These are phyloP conservation scores for Baccha elongata DNA, from an alignment of 2,888 invertebrate species.

Conservation along the genomic window DNA sequence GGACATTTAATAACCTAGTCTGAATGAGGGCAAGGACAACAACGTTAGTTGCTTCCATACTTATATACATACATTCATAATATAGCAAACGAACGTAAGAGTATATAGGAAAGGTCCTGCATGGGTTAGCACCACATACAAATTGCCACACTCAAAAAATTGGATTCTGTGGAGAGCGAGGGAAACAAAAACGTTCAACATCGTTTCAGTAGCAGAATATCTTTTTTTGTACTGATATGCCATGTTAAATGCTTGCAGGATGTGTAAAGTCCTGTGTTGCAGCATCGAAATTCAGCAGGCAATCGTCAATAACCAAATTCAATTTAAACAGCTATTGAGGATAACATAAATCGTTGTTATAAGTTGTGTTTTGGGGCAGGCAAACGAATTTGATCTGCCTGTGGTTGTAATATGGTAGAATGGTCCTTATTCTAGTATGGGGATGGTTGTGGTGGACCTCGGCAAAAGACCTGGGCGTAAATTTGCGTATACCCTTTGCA, in stretches of 20 bases:
- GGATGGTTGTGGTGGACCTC: background rate
- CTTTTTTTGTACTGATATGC: slow-evolving; percentile 5
- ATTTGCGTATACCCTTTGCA: slow-evolving; percentile 25
- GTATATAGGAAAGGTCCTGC: background rate
- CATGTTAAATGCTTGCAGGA: background rate
- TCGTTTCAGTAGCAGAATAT: slow-evolving; percentile 20
- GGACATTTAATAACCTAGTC: slow-evolving; percentile 18
- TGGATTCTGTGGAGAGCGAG: slow-evolving; percentile 5
- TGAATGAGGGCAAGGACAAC: slow-evolving; percentile 2
- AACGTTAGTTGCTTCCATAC: slow-evolving; percentile 3
- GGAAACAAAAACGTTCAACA: slow-evolving; percentile 2
- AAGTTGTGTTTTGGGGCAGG: background rate
- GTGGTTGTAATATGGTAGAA: background rate
- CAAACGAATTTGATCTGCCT: slow-evolving; percentile 11
- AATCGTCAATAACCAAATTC: slow-evolving; percentile 52
- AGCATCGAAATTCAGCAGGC: slow-evolving; percentile 16
- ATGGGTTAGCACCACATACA: slow-evolving; percentile 7
- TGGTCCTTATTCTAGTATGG: background rate
- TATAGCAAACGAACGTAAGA: background rate
- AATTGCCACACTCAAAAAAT: slow-evolving; percentile 32
- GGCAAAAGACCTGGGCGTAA: background rate
- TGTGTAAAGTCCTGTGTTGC: background rate
- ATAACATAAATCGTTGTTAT: slow-evolving; percentile 41
- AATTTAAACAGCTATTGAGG: slow-evolving; percentile 49
- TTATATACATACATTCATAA: slow-evolving; percentile 7